Evolutionary conservation across 1,140 invertebrate genomes (phyloP).

Genomic region (Apis cerana): DNA sequence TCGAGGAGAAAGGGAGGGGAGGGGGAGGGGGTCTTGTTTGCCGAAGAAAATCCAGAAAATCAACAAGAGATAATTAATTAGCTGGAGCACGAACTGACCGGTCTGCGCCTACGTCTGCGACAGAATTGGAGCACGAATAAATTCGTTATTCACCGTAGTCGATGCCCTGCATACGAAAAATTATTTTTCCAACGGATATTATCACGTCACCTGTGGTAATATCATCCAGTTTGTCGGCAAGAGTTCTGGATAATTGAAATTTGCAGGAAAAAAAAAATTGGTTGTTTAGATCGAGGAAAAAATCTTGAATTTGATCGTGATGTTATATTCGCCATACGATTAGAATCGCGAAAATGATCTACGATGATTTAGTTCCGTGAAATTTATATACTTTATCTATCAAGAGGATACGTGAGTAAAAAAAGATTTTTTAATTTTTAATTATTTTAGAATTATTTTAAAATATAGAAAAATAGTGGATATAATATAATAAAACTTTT

Average conservation of each 20-base stretch:
- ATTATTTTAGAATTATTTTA: too few species aligned
- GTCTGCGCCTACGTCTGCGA: neutral
- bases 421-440: too few species aligned
- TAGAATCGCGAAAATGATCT: too few species aligned
- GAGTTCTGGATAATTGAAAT: neutral
- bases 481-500: too few species aligned
- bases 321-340: too few species aligned
- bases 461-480: too few species aligned
- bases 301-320: too few species aligned
- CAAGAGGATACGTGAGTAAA: neutral
- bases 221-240: neutral
- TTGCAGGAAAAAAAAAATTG: neutral
- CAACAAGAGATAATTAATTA: slow-evolving; percentile 55
- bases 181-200: neutral
- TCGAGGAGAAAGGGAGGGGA: neutral
- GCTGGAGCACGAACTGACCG: slow-evolving; percentile 1
- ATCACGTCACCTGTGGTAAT: neutral
- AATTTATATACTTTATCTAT: neutral
- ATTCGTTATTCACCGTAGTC: slow-evolving; percentile 4
- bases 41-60: slow-evolving; percentile 50
- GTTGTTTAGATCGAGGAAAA: too few species aligned
- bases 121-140: slow-evolving; percentile 19
- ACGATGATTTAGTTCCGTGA: too few species aligned
- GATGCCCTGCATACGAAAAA: slow-evolving; percentile 21
- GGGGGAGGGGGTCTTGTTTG: slow-evolving; percentile 8